Base-by-base conservation (phyloP, 1,140 invertebrate genomes). In the Teleopsis dalmanni region DNA sequence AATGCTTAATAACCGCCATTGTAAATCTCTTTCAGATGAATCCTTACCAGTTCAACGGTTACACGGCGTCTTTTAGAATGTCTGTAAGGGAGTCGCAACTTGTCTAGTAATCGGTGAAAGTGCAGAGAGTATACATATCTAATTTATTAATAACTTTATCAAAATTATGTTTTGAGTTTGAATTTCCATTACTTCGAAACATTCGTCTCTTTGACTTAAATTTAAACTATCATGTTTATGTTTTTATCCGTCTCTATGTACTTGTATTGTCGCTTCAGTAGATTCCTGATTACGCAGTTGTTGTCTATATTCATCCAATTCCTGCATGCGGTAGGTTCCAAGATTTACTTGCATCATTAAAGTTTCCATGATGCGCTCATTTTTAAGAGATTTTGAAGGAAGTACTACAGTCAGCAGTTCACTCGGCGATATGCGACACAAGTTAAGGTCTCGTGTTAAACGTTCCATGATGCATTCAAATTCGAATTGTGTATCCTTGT, bases 381-480 rank as follows among this genome's bases (percentile, higher is more conserved):
- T 92, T 61, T 88, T 91, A 54, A 95, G 92, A 13, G 91, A 88
- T 71, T 94, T 95, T 31, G 88, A 90, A 34, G 91, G 91, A 53
- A 95, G 73, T 31, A 95, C 91, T 55, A 92, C 85, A 75, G 90
- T 92, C 47, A 95, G 91, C 36, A 95, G 78, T 73, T 95, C 91
- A 60, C 92, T 88, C 5, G 91, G 91, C 45, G 91, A 87, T 63
- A 95, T 95, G 61, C 88, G 83, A 59, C 93, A 87, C 22, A 94
- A 72, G 72, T 94, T 93, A 6, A 95, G 75, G 67, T 95, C 91
- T 53, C 87, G 79, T 25, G 88, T 86, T 54, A 95, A 72, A 57
- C 91, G 76, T 57, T 92, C 89, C 90, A 93, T 93, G 51, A 88
- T 91, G 64, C 87, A 90, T 66, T 88, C 87, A 71, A 92, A 93